Base-by-base conservation (phyloP, 2,888 invertebrate genomes). In the Oscheius sp. region DNA sequence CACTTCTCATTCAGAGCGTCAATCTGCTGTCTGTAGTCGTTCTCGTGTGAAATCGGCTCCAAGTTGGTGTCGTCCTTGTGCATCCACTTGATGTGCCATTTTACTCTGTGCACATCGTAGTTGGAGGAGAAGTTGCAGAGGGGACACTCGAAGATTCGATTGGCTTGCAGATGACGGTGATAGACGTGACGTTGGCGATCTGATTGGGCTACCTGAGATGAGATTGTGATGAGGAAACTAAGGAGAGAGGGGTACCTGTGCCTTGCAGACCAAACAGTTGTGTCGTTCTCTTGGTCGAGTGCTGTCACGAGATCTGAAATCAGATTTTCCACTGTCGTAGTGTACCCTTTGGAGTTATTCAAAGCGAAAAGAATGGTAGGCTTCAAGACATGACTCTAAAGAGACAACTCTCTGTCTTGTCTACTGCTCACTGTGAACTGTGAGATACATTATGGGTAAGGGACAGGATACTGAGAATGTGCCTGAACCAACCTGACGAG, bases 151-250 rank as follows among this genome's bases (percentile, higher is more conserved):
- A 84, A 84, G 11, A 84, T 73, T 11, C 81, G 62, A 10, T 65
- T 58, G 55, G 71, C 68, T 35, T 73, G 63, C 63, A 80, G 73
- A 74, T 84, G 84, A 29, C 74, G 55, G 70, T 84, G 83, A 72
- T 82, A 84, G 42, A 84, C 84, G 71, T 84, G 84, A 13, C 84
- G 74, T 53, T 85, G 84, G 10, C 84, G 74, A 70, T 84, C 84
- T 4, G 83, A 83, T 73, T 84, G 84, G n/a, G 84, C 84, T 33
- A 84, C 84, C 76, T 81, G 51, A 13, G 10, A 33, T 4, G 10
- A 10, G 7, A 33, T 11, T 5, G 2, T 21, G 9, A 10, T 21
- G 10, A 29, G 35, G 9, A 59, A 32, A 60, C 13, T 70, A 13
- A 10, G 33, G 59, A 10, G 59, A 5, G 47, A 65, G 13, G 9